Evolutionary conservation across 2,113 vertebrate genomes (phyloP).

Genomic region (Carassius gibelio): DNA sequence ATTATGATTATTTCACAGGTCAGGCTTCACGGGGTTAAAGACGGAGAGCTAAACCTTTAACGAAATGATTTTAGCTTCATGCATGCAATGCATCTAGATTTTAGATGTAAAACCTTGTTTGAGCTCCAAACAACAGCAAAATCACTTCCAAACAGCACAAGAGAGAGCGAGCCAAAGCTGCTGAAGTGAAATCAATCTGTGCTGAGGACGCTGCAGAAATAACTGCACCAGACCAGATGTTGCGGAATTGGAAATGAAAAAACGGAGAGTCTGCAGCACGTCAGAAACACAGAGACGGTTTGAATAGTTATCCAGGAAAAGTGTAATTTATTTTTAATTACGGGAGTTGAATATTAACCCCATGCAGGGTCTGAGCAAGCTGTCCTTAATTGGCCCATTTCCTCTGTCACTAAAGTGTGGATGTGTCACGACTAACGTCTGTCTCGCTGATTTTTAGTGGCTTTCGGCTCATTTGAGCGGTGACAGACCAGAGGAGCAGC

Average conservation of each 20-base stretch:
- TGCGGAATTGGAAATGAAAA: slow-evolving; percentile 42
- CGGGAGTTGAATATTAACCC: slow-evolving; percentile 77
- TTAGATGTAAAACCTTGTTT: not conserved
- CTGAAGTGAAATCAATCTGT: slow-evolving; percentile 30
- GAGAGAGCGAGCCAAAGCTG: not conserved
- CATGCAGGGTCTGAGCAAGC: slow-evolving; percentile 78
- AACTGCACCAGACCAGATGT: slow-evolving; percentile 62
- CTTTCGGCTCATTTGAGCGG: slow-evolving; percentile 34
- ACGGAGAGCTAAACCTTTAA: not conserved
- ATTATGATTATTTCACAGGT: not conserved
- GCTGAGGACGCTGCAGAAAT: slow-evolving; percentile 60
- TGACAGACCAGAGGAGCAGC: slow-evolving; percentile 20
- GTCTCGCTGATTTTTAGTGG: slow-evolving; percentile 43
- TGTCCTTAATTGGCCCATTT: slow-evolving; percentile 84
- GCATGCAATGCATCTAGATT: not conserved
- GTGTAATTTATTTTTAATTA: slow-evolving; percentile 84
- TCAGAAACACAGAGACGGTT: slow-evolving; percentile 52
- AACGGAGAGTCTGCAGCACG: slow-evolving; percentile 50
- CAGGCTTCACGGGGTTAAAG: not conserved
- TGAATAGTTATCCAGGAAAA: slow-evolving; percentile 79
- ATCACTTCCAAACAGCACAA: not conserved
- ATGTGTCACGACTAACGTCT: slow-evolving; percentile 62
- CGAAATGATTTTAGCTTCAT: not conserved
- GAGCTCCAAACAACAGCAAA: not conserved
- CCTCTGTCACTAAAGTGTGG: slow-evolving; percentile 71